Evolutionary conservation across 1,140 invertebrate genomes (phyloP), one percentile per base, ranked within the genome.

Genomic region (Ceratina japonica): DNA sequence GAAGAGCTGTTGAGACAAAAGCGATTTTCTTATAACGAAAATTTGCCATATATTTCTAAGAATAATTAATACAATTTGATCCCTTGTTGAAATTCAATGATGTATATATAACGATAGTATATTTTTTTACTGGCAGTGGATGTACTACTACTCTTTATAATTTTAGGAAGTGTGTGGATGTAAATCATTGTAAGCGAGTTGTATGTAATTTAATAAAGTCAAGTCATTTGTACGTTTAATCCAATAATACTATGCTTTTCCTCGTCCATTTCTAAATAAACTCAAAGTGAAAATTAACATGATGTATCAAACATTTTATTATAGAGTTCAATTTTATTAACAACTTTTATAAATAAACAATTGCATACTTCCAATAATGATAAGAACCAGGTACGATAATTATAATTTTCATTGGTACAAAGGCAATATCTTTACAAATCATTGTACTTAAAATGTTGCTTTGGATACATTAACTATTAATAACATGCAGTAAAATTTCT

Each of bases 71-170:
- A 37, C 27, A 59, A 20, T 77, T 64, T n/a, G 81, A 84, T 72
- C 51, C 68, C 22, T 79, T 27, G 56, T 7, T 66, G 56, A 86
- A 81, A 84, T 81, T 82, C 71, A 51, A 24, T 79, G 71, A 73
- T 87, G 82, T 87, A 89, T 65, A 89, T 88, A 76, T 80, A 64
- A 84, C 74, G 65, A 77, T 86, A 80, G 85, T 87, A 83, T 89
- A 85, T 89, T 88, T 88, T 88, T 87, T 77, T 87, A 85, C 75
- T 56, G 79, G 75, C 70, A 81, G 66, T 74, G 62, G 78, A 83
- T 85, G 74, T 86, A 83, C 59, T 83, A 80, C 79, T 81, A 80
- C 75, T 63, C 74, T 87, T 31, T 31, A 31, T 69, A 87, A 81
- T 86, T 80, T 72, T 84, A 27, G 86, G 85, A 76, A 75, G 70